Conservation (phyloP, 2,888 invertebrate species). For the Fragum sueziense region DNA sequence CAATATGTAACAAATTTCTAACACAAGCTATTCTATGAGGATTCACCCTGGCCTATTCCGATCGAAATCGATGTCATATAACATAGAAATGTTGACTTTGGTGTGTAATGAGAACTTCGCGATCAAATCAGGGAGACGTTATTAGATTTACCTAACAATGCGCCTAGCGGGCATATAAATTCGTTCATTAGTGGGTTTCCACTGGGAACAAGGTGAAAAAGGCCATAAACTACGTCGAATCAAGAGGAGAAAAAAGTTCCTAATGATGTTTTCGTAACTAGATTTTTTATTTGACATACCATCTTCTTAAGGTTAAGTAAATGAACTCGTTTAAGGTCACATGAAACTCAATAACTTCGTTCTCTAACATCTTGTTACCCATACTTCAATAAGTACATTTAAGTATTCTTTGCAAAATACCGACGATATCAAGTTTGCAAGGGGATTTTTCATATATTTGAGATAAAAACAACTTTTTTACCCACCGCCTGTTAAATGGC, state of each 20-base stretch:
- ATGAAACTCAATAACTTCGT: no score
- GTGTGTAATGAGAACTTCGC: not conserved
- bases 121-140: not conserved
- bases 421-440: no score
- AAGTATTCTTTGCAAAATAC: no score
- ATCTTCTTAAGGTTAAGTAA: no score
- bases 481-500: no score
- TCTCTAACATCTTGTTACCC: no score
- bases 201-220: not conserved
- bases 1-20: no score
- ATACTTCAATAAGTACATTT: no score
- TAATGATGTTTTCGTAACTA: not conserved
- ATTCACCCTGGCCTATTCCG: not conserved
- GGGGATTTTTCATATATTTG: no score
- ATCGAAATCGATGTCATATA: not conserved
- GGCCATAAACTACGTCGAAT: not conserved
- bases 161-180: slow-evolving; percentile 13
- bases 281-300: not conserved
- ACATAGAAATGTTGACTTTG: not conserved
- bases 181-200: slow-evolving; percentile 12
- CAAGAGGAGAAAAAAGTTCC: not conserved
- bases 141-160: slow-evolving; percentile 13
- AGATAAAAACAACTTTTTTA: no score
- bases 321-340: no score
- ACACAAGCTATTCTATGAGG: not conserved